A percentile compares a stretch with the other conserved stretches of the same genome.
These are phyloP conservation scores for Cyclopterus lumpus DNA, from an alignment of 2,797 vertebrate genomes.

Conservation along the genomic window DNA sequence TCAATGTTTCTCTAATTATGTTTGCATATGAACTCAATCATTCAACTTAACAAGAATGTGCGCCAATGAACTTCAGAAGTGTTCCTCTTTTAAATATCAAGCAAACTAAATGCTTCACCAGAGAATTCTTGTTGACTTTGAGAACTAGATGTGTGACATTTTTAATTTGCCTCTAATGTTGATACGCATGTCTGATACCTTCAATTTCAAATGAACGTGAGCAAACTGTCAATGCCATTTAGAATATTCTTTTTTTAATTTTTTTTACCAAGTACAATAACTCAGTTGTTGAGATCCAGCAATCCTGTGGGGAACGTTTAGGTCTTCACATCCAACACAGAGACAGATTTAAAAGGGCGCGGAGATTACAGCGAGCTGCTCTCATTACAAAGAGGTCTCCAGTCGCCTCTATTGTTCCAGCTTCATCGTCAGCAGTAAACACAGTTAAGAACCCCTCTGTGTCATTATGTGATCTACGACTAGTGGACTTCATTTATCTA, in stretches of 20 bases:
- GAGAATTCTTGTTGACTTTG: conserved; percentile 4
- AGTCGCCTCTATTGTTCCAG: neutral
- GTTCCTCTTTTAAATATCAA: neutral
- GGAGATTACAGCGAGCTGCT: too few species aligned
- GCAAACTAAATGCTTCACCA: neutral
- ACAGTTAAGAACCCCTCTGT: neutral
- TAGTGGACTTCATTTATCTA: conserved; percentile 20
- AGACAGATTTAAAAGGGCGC: too few species aligned
- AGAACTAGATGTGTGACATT: neutral
- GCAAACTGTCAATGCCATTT: neutral
- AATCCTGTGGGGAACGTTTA: neutral
- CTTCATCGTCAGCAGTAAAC: conserved; percentile 9
- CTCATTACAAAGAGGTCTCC: too few species aligned
- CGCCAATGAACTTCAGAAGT: neutral
- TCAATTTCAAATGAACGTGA: conserved; percentile 8
- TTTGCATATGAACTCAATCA: neutral
- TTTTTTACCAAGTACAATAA: neutral
- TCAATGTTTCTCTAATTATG: neutral
- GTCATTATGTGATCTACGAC: conserved; percentile 25
- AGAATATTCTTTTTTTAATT: neutral
- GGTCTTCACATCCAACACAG: neutral
- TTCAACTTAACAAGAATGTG: neutral
- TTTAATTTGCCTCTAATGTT: neutral
- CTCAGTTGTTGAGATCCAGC: neutral
- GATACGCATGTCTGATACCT: neutral